These are phyloP conservation scores for Anas georgica DNA, from an alignment of 2,797 vertebrate genomes.

Conservation along the genomic window DNA sequence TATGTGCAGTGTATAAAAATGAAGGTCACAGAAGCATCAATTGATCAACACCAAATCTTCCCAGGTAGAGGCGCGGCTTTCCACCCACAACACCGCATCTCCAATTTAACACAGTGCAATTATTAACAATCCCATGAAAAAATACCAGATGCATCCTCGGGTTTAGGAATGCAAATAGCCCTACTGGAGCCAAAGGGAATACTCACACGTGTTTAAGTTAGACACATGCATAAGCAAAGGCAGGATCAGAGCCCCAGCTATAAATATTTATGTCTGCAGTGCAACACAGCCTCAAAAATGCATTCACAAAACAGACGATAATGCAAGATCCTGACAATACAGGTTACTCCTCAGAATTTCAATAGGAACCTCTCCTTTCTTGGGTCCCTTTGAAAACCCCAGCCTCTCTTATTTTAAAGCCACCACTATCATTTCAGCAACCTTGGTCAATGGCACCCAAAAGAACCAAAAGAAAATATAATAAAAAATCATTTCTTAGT, in stretches of 20 bases:
- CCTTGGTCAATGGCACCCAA: background rate
- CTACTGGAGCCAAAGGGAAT: slow-evolving; percentile 23
- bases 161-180: slow-evolving; percentile 56
- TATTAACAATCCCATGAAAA: slow-evolving; percentile 19
- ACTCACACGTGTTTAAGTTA: slow-evolving; percentile 56
- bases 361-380: background rate
- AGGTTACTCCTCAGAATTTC: background rate
- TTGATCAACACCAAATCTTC: background rate
- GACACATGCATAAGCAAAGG: slow-evolving; percentile 52
- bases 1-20: background rate
- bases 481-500: background rate
- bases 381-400: background rate
- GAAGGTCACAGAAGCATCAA: background rate
- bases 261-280: slow-evolving; percentile 64
- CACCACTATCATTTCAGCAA: slow-evolving; percentile 32
- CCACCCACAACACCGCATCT: background rate
- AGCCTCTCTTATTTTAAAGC: slow-evolving; percentile 55
- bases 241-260: slow-evolving; percentile 51
- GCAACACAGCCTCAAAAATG: slow-evolving; percentile 30
- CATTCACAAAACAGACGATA: slow-evolving; percentile 42
- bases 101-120: background rate
- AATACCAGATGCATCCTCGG: slow-evolving; percentile 2
- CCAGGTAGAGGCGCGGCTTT: background rate
- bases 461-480: background rate
- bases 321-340: slow-evolving; percentile 20